Percentiles rank a stretch among this genome's conserved stretches.
These are phyloP conservation scores for Sicus ferrugineus DNA, from an alignment of 2,888 invertebrate genomes.

Conservation along the genomic window DNA sequence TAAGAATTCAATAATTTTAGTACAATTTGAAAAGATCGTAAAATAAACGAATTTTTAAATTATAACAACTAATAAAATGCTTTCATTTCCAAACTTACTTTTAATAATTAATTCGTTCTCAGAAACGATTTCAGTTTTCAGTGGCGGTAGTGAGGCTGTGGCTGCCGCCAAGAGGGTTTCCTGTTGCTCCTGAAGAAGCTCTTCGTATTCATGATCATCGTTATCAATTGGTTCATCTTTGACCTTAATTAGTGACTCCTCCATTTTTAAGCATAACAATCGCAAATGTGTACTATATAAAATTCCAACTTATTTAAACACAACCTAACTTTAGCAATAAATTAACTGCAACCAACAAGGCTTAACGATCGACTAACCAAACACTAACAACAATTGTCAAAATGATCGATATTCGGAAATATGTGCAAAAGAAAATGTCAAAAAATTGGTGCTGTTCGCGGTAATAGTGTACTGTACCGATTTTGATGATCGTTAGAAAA, in stretches of 20 bases:
- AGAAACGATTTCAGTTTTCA: neutral
- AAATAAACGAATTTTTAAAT: neutral
- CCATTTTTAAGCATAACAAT: conserved; percentile 35
- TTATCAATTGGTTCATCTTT: conserved; percentile 45
- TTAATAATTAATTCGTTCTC: conserved; percentile 18
- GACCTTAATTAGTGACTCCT: conserved; percentile 38
- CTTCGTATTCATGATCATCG: conserved; percentile 44
- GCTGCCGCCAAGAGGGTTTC: neutral
- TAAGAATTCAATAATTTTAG: neutral
- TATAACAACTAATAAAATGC: no score
- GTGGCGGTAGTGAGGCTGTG: neutral
- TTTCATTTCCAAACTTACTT: neutral
- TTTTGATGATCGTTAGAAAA: no score
- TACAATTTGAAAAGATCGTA: neutral
- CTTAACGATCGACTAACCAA: conserved; percentile 29
- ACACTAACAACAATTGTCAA: conserved; percentile 17
- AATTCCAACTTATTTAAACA: neutral
- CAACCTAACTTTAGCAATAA: neutral
- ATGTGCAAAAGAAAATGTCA: neutral
- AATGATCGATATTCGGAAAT: conserved; percentile 8
- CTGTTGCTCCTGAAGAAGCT: conserved; percentile 22
- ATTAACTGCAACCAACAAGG: conserved; percentile 22
- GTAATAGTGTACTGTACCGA: no score
- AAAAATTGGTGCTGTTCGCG: no score
- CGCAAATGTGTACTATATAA: neutral